Evolutionary conservation across 2,113 vertebrate species (phyloP), one percentile per base, ranked within the genome.

Genomic region (Melanerpes aurifrons): DNA sequence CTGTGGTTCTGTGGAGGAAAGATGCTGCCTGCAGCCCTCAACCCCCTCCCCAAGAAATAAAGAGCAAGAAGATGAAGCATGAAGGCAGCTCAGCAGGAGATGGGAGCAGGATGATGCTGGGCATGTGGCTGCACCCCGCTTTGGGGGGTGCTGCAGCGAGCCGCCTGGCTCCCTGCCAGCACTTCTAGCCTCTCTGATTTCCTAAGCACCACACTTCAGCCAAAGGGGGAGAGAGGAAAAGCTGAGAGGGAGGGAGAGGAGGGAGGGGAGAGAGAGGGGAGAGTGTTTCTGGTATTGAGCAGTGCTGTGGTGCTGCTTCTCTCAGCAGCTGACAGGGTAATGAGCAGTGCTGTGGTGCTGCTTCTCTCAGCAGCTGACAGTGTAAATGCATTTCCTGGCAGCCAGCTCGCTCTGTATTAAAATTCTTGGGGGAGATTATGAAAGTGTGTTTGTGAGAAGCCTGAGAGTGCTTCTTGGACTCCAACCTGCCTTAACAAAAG

Each of bases 351-450:
- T 2, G 67, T 50, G 9, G 93, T 22, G 92, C 87, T 21, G 6
- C 82, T 86, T 40, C 92, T 93, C 89, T 85, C 82, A 0, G 84
- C 87, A 91, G 92, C 94, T 94, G 94, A 90, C 88, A 87, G 91
- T 68, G 72, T 92, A 96, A 97, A 96, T 95, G 95, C 90, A 56
- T 88, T 97, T 96, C 75, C 95, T 97, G 96, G 96, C 95, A 96
- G 62, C 77, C 96, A 88, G 70, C 82, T 91, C 5, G 1, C 72
- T 62, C 86, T 87, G 95, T 94, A 96, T 96, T 96, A 95, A 96
- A 97, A 92, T 94, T 73, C 93, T 96, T 92, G 87, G 54, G 91
- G 93, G 86, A 95, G 84, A 85, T 97, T 96, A 95, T 90, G 76
- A 94, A 87, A 96, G 82, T 53, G 94, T 93, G 96, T 97, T 97